Evolutionary conservation across 2,113 vertebrate species (phyloP).

Genomic region (Chascanopsetta lugubris): DNA sequence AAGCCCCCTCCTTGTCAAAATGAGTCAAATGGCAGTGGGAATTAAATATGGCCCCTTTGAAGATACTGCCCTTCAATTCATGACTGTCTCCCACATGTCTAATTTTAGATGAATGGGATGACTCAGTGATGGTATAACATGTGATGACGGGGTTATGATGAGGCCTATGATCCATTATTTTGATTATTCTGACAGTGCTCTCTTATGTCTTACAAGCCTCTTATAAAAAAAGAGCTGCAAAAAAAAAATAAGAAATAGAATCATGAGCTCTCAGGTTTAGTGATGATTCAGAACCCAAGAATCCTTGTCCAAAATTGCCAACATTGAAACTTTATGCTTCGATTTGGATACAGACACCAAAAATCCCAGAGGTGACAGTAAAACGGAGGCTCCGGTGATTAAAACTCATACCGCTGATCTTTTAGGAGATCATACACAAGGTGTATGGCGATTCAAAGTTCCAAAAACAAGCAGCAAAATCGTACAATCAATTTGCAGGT

Average conservation of each 20-base stretch:
- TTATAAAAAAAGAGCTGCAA: no score
- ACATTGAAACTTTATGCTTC: no score
- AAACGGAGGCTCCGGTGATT: no score
- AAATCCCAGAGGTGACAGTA: no score
- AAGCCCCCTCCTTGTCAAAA: not conserved
- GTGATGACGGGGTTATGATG: not conserved
- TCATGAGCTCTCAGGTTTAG: not conserved
- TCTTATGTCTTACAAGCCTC: not conserved
- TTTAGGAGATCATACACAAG: no score
- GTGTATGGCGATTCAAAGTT: no score
- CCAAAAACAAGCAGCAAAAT: constrained; percentile 4
- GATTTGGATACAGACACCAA: no score
- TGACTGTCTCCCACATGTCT: not conserved
- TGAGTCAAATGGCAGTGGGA: not conserved
- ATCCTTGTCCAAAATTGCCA: no score
- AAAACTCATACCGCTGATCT: no score
- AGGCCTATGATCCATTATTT: not conserved
- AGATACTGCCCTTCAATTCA: not conserved
- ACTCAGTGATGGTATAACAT: not conserved
- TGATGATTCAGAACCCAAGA: no score
- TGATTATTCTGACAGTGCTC: not conserved
- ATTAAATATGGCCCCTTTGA: not conserved
- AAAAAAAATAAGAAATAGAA: not conserved
- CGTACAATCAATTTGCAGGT: not conserved
- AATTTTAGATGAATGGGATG: not conserved